Conservation (phyloP, 2,888 invertebrate genomes). For the Ichneumon xanthorius region DNA sequence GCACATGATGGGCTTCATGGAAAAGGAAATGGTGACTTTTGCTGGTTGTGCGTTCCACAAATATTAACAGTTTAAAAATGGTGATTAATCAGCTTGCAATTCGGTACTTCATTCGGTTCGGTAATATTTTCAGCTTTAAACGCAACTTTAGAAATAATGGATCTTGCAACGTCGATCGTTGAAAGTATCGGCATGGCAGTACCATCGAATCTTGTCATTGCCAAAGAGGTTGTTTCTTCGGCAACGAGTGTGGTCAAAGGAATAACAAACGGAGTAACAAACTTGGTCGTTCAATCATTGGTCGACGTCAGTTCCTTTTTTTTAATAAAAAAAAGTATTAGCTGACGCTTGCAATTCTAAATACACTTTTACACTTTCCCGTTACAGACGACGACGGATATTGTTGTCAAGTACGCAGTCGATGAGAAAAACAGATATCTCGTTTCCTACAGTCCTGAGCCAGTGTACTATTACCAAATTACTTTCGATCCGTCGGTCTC, state of each 20-base stretch:
- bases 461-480: slow-evolving; percentile 73
- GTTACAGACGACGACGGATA: slow-evolving; percentile 62
- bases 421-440: slow-evolving; percentile 73
- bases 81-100: not conserved
- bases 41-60: slow-evolving; percentile 37
- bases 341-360: not conserved
- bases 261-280: not conserved
- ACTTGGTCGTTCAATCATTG: not conserved
- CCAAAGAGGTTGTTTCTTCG: not conserved
- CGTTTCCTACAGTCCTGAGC: slow-evolving; percentile 38
- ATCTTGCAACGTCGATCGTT: not conserved
- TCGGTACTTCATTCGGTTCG: not conserved
- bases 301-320: slow-evolving; percentile 6
- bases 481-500: slow-evolving; percentile 66
- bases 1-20: slow-evolving; percentile 85
- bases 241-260: not conserved
- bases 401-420: slow-evolving; percentile 67
- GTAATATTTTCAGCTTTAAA: slow-evolving; percentile 27
- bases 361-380: not conserved
- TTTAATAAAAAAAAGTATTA: not conserved
- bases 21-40: slow-evolving; percentile 80
- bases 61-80: not conserved
- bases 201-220: not conserved
- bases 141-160: not conserved
- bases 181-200: not conserved